phyloP scores from a whole-genome alignment of 2,797 vertebrate genomes.

The Phalloptychus januarius region DNA sequence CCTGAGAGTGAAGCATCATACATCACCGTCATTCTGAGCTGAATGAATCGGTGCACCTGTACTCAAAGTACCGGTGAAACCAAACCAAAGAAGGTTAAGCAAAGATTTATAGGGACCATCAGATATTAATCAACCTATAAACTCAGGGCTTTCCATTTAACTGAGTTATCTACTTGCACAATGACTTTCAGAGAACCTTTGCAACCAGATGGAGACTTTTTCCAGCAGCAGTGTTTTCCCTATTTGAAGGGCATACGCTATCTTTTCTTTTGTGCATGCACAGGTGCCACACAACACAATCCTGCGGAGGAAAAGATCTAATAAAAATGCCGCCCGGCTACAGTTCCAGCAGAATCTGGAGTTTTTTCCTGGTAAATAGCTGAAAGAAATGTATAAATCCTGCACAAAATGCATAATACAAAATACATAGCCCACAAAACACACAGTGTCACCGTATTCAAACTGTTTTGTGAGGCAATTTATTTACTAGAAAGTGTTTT shows the following conservation, averaged over 20 bases:
- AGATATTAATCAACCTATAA: conserved; percentile 47
- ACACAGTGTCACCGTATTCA: not conserved
- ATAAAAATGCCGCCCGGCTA: conserved; percentile 38
- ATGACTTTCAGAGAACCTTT: conserved; percentile 67
- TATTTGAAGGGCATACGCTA: conserved; percentile 30
- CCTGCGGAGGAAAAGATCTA: conserved; percentile 28
- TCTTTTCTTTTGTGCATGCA: conserved; percentile 9
- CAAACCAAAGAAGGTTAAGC: conserved; percentile 8
- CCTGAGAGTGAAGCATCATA: not conserved
- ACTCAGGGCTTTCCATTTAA: conserved; percentile 18
- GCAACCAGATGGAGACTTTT: conserved; percentile 46
- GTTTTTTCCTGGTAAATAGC: conserved; percentile 19
- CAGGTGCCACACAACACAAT: conserved; percentile 8
- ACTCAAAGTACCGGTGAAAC: not conserved
- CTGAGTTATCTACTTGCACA: conserved; percentile 33
- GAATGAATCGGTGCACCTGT: not conserved
- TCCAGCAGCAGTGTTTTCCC: conserved; percentile 39
- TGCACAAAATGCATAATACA: too few relatives aligned
- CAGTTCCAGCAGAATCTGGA: conserved; percentile 23
- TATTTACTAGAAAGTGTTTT: not conserved
- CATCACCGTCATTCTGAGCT: not conserved
- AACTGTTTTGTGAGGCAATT: not conserved
- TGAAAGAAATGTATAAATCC: not conserved
- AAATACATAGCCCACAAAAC: not conserved
- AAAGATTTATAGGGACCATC: conserved; percentile 48